These are phyloP conservation scores for Heterodera schachtii DNA, from an alignment of 1,140 invertebrate species.

Conservation along the genomic window DNA sequence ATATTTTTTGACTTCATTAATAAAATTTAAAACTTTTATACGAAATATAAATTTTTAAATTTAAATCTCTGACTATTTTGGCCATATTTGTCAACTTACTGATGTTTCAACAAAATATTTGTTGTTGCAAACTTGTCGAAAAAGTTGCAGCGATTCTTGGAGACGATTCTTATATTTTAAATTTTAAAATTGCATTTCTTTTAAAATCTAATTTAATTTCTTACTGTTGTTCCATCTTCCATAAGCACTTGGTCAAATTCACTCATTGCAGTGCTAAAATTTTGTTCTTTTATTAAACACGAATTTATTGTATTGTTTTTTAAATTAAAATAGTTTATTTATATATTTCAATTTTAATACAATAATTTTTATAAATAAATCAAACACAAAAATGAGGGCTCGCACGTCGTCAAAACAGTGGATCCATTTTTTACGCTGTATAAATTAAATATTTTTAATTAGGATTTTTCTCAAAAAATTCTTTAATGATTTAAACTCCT, in stretches of 20 bases:
- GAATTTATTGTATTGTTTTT: no score
- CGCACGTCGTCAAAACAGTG: conserved; percentile 66
- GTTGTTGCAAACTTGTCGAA: conserved; percentile 57
- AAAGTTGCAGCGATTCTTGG: conserved; percentile 57
- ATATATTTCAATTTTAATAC: not conserved
- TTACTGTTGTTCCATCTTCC: conserved; percentile 66
- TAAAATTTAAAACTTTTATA: no score
- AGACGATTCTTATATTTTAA: conserved; percentile 53
- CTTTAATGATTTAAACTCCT: no score
- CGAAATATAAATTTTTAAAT: no score
- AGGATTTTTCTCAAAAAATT: no score
- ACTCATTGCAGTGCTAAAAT: conserved; percentile 63
- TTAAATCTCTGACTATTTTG: no score
- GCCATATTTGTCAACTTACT: not conserved
- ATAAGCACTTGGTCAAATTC: conserved; percentile 69
- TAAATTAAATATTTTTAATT: no score
- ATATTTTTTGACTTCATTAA: no score
- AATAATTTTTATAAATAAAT: not conserved
- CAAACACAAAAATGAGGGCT: conserved; percentile 67
- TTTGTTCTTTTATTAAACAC: not conserved
- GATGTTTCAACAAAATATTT: conserved; percentile 52
- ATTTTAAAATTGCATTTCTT: conserved; percentile 15
- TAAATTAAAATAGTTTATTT: not conserved
- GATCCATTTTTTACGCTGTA: conserved; percentile 62
- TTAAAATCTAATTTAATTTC: conserved; percentile 2